Evolutionary conservation across 2,797 vertebrate species (phyloP).

Genomic region (Acestrorhynchus altus): DNA sequence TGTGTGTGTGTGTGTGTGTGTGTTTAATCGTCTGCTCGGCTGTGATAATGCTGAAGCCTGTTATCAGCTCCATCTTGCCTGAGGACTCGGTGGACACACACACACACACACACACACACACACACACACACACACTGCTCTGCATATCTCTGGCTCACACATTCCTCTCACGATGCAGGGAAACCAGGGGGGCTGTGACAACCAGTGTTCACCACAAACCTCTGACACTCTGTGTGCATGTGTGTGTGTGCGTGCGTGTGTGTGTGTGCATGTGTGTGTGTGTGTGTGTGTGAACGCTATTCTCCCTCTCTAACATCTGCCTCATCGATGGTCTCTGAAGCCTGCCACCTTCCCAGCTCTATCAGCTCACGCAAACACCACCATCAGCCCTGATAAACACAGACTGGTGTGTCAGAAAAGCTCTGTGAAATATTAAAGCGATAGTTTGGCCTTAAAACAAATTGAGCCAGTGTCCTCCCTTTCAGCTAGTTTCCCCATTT

Average conservation of each 20-base stretch:
- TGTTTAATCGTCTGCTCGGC: slow-evolving; percentile 79
- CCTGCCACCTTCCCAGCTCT: slow-evolving; percentile 1
- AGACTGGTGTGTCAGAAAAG: background rate
- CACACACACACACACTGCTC: slow-evolving; percentile 58
- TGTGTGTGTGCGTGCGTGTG: slow-evolving; percentile 46
- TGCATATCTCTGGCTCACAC: slow-evolving; percentile 84
- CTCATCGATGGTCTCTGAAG: slow-evolving; percentile 14
- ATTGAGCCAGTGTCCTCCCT: no score
- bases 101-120: slow-evolving; percentile 25
- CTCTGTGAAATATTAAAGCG: background rate
- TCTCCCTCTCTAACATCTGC: slow-evolving; percentile 34
- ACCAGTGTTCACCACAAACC: slow-evolving; percentile 59
- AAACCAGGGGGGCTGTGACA: slow-evolving; percentile 50
- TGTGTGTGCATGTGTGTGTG: slow-evolving; percentile 46
- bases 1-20: slow-evolving; percentile 68
- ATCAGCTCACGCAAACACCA: background rate
- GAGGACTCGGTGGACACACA: slow-evolving; percentile 74
- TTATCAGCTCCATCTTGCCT: slow-evolving; percentile 80
- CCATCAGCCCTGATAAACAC: background rate
- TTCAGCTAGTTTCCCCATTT: no score
- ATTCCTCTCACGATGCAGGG: slow-evolving; percentile 63
- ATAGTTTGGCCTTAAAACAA: background rate
- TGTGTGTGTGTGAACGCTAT: slow-evolving; percentile 45
- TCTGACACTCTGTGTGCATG: slow-evolving; percentile 56
- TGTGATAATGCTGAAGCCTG: slow-evolving; percentile 76